A percentile compares a stretch with the other conserved stretches of the same genome.
These are phyloP conservation scores for Strigamia transsilvanica DNA, from an alignment of 2,888 invertebrate genomes.

Conservation along the genomic window DNA sequence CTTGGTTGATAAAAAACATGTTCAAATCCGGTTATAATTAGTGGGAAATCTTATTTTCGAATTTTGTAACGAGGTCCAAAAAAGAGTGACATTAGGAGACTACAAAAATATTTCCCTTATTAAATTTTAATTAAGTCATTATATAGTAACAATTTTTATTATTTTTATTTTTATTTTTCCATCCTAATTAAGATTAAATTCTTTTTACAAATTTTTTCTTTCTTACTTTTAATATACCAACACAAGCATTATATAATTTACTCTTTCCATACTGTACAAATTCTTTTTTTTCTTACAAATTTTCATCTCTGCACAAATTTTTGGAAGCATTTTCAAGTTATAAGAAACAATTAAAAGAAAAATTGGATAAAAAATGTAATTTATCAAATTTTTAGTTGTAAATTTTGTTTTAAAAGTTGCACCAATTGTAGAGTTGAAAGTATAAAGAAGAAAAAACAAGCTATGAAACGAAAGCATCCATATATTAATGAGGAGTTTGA, in stretches of 20 bases:
- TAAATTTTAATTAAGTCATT: not conserved
- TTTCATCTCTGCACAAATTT: conserved; percentile 28
- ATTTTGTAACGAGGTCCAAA: conserved; percentile 1
- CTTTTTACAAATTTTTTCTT: conserved; percentile 11
- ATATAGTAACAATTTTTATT: conserved; percentile 23
- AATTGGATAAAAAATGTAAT: not conserved
- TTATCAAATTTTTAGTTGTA: not conserved
- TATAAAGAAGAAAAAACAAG: not conserved
- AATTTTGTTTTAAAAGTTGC: not conserved
- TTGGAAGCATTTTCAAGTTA: conserved; percentile 29
- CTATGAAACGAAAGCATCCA: not conserved
- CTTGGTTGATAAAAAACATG: not conserved
- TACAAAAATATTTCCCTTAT: conserved; percentile 36
- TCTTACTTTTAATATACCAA: conserved; percentile 23
- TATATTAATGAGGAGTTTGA: not conserved
- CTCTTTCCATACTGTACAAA: conserved; percentile 34
- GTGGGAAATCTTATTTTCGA: conserved; percentile 5
- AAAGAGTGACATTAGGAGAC: not conserved
- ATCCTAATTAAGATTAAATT: not conserved
- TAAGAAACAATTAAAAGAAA: not conserved
- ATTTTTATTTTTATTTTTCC: not conserved
- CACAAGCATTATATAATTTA: conserved; percentile 29
- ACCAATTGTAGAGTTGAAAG: not conserved
- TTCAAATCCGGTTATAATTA: conserved; percentile 6
- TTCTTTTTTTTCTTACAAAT: not conserved